A percentile compares a stretch with the other conserved stretches of the same genome.
These are phyloP conservation scores for Luehdorfia chinensis DNA, from an alignment of 1,140 invertebrate species.

Conservation along the genomic window DNA sequence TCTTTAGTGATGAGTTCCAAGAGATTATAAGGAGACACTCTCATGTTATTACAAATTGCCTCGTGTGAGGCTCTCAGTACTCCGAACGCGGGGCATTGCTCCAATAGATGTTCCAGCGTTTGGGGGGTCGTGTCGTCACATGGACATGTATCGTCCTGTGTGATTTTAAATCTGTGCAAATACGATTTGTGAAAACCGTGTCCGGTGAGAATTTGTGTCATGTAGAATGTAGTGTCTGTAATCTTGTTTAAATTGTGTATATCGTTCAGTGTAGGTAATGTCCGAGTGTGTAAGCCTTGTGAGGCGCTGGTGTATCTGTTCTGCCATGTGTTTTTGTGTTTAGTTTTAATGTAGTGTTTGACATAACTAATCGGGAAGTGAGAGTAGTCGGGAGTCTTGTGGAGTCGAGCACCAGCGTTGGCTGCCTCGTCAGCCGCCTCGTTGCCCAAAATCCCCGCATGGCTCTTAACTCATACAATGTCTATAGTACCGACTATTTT, in stretches of 20 bases:
- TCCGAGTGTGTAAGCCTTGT: neutral
- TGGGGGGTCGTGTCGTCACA: neutral
- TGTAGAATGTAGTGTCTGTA: too few relatives aligned
- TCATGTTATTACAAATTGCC: neutral
- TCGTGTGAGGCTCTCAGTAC: neutral
- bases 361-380: neutral
- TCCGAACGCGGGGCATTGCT: too few relatives aligned
- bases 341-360: neutral
- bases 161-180: too few relatives aligned
- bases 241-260: neutral
- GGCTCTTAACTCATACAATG: slow-evolving; percentile 9
- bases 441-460: neutral
- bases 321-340: neutral
- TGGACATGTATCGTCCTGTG: neutral
- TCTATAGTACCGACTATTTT: neutral
- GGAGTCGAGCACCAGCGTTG: neutral
- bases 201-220: too few relatives aligned
- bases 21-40: neutral
- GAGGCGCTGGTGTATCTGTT: neutral
- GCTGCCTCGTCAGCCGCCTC: neutral
- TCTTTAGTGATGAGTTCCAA: neutral
- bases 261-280: neutral
- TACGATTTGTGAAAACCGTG: too few relatives aligned
- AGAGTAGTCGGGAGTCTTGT: neutral
- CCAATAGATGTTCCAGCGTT: too few relatives aligned